Percentiles rank a stretch among this genome's conserved stretches.
These are phyloP conservation scores for Cephus rjabovi DNA, from an alignment of 2,888 invertebrate genomes.

Conservation along the genomic window DNA sequence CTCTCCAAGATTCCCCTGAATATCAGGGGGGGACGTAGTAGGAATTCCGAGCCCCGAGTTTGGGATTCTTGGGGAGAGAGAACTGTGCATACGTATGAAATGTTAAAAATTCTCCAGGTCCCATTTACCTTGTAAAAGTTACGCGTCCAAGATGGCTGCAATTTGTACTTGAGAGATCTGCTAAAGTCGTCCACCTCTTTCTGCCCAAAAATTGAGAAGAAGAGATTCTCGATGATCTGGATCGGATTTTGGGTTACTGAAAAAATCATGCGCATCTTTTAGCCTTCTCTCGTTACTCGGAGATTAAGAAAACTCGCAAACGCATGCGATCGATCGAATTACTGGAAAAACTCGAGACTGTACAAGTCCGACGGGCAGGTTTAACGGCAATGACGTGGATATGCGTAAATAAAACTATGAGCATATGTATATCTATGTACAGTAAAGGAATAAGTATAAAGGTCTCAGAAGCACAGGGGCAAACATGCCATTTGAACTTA, in stretches of 20 bases:
- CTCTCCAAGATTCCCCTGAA: no score
- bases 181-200: conserved; percentile 79
- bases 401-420: not conserved
- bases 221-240: conserved; percentile 96
- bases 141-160: conserved; percentile 86
- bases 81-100: not conserved
- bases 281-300: not conserved
- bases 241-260: conserved; percentile 91
- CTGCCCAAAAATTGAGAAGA: conserved; percentile 98
- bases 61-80: no score
- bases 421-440: not conserved
- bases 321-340: conserved; percentile 8
- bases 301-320: conserved; percentile 1
- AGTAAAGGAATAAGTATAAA: not conserved
- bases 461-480: not conserved
- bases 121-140: conserved; percentile 81
- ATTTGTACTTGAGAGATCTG: conserved; percentile 52
- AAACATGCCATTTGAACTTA: not conserved
- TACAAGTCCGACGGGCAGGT: not conserved
- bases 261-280: conserved; percentile 53
- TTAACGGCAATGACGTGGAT: not conserved
- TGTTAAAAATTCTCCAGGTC: not conserved
- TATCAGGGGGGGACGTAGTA: no score
- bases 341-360: conserved; percentile 1
- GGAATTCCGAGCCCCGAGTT: no score